These are phyloP conservation scores for Orussus abietinus DNA, from an alignment of 1,140 invertebrate genomes.

Conservation along the genomic window DNA sequence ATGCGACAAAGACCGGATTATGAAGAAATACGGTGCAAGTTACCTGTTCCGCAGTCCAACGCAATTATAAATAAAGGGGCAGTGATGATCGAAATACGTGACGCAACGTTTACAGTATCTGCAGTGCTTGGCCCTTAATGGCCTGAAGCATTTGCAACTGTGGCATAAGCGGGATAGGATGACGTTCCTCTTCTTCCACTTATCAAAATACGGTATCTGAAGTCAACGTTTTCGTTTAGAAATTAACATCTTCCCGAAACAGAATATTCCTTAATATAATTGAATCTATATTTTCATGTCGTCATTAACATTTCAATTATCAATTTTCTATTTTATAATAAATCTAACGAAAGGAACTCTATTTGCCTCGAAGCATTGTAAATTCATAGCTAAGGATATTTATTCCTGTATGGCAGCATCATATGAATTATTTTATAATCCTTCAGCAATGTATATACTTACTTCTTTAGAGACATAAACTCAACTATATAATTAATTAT, in stretches of 20 bases:
- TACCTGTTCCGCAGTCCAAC: slow-evolving; percentile 77
- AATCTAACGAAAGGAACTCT: too few relatives aligned
- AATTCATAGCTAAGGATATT: too few relatives aligned
- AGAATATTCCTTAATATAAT: slow-evolving; percentile 2
- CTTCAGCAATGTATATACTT: too few relatives aligned
- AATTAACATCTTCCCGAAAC: too few relatives aligned
- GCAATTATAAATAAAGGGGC: slow-evolving; percentile 93
- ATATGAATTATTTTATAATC: too few relatives aligned
- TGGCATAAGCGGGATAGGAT: slow-evolving; percentile 84
- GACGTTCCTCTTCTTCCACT: slow-evolving; percentile 83
- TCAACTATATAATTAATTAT: too few relatives aligned
- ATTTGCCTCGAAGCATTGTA: too few relatives aligned
- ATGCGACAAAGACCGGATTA: too few relatives aligned
- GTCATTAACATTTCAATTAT: too few relatives aligned
- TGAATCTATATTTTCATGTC: background rate
- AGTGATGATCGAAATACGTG: slow-evolving; percentile 91
- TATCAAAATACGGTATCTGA: slow-evolving; percentile 81
- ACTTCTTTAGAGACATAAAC: too few relatives aligned
- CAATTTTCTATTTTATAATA: background rate
- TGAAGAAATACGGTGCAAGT: slow-evolving; percentile 5
- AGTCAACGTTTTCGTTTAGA: too few relatives aligned
- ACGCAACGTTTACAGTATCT: slow-evolving; percentile 89
- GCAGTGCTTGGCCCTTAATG: slow-evolving; percentile 86
- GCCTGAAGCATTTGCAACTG: slow-evolving; percentile 82
- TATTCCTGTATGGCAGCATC: too few relatives aligned